Base-by-base conservation (phyloP, 92 coral and sea anemone species). In the Zoanthus gigantus region DNA sequence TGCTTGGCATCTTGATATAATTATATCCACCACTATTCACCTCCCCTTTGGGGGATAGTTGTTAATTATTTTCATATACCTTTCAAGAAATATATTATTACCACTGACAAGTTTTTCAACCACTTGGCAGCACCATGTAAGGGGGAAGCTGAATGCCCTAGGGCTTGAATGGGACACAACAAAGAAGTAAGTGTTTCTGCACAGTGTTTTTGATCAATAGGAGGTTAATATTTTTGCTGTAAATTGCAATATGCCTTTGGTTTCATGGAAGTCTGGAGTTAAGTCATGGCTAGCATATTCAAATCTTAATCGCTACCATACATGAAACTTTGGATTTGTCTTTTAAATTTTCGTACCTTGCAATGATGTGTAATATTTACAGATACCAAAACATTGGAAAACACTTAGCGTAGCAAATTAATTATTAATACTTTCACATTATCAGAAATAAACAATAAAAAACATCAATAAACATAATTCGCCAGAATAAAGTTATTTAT, bases 101-200 rank as follows among this genome's bases (percentile, higher is more conserved):
- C 50, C 77, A 72, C 46, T 72, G 11, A 72, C 50, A 72, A 10
- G 16, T 72, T 72, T 72, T 72, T 72, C 50, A 0, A 32, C 77
- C 77, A 16, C 50, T 72, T 72, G 50, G 17, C 50, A 74, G 78
- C 54, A 42, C 78, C 54, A 74, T 74, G 78, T 74, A 54, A 54
- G 56, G 16, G n/a, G 28, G 14, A 74, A 74, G 78, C 56, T 74
- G 23, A 42, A 45, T 42, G 54, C 78, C 54, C 29, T 74, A 9
- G 78, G 78, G 37, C 54, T 74, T 57, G 78, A 74, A 18, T 74
- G 78, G 78, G 78, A 74, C 37, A 74, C 58, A 44, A 74, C 78
- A 74, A 74, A 74, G 29, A 74, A 74, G 78, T 74, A 74, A 45
- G 78, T 42, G 54, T 44, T 66, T n/a, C 34, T 14, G 72, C 23